Evolutionary conservation across 2,797 vertebrate species (phyloP).

Genomic region (Eulemur coronatus): DNA sequence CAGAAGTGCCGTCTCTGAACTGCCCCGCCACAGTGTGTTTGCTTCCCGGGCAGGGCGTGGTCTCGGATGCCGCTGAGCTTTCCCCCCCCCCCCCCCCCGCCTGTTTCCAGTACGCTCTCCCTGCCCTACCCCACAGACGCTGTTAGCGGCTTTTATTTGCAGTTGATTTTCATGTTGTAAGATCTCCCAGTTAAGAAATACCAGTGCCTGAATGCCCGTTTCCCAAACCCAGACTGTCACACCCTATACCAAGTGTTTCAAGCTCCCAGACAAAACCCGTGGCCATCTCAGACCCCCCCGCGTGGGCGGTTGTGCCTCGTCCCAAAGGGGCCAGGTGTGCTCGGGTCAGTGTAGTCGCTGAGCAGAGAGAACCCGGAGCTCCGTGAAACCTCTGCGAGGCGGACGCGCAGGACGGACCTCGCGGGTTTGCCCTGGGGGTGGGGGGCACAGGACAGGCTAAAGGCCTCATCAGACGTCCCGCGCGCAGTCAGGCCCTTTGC

Average conservation of each 20-base stretch:
- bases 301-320: accelerated
- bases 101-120: accelerated
- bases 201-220: accelerated
- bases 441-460: neutral
- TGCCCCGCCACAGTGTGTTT: too few relatives aligned
- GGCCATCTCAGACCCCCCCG: accelerated
- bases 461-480: neutral
- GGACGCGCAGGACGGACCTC: accelerated
- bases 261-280: too few relatives aligned
- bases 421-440: accelerated
- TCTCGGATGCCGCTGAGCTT: neutral
- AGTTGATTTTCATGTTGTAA: neutral
- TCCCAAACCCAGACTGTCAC: accelerated
- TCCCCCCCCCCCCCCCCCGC: accelerated
- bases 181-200: neutral
- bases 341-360: neutral
- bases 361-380: neutral
- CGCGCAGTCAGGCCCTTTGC: accelerated
- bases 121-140: accelerated
- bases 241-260: neutral
- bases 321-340: accelerated
- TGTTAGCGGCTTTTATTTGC: too few relatives aligned
- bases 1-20: neutral
- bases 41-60: neutral
- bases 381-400: accelerated